phyloP scores from a whole-genome alignment of 2,888 invertebrate species.

The Macaria notata region DNA sequence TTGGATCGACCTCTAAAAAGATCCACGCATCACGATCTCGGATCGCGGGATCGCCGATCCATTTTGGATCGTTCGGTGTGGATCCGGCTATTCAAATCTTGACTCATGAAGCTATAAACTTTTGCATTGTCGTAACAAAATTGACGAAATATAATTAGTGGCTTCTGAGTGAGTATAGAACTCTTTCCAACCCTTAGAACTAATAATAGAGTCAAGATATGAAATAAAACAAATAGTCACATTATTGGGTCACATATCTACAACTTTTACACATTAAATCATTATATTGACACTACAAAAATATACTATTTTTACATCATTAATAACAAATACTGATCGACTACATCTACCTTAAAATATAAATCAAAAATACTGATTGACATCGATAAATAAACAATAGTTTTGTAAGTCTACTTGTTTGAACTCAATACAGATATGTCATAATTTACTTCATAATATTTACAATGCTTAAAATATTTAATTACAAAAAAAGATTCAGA shows the following conservation, averaged over 20 bases:
- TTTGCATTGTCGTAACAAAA: no score
- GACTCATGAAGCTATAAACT: no score
- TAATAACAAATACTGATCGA: conserved; percentile 21
- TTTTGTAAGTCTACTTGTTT: conserved; percentile 37
- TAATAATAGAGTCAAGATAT: background rate
- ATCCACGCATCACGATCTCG: no score
- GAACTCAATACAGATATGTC: conserved; percentile 67
- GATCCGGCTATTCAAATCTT: no score
- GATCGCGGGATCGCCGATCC: no score
- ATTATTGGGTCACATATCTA: background rate
- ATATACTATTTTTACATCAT: conserved; percentile 50
- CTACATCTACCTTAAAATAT: conserved; percentile 12
- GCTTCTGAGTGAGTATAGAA: no score
- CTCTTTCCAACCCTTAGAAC: no score
- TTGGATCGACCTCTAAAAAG: no score
- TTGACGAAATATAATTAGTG: no score
- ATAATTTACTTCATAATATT: conserved; percentile 58
- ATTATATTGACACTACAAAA: conserved; percentile 55
- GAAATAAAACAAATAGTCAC: background rate
- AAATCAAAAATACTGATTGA: conserved; percentile 12
- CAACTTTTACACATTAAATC: conserved; percentile 10
- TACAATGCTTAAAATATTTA: conserved; percentile 45
- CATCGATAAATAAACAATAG: conserved; percentile 4
- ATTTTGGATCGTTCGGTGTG: no score
- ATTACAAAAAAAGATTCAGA: no score